phyloP scores from a whole-genome alignment of 2,113 vertebrate species.

The Alouatta palliata region DNA sequence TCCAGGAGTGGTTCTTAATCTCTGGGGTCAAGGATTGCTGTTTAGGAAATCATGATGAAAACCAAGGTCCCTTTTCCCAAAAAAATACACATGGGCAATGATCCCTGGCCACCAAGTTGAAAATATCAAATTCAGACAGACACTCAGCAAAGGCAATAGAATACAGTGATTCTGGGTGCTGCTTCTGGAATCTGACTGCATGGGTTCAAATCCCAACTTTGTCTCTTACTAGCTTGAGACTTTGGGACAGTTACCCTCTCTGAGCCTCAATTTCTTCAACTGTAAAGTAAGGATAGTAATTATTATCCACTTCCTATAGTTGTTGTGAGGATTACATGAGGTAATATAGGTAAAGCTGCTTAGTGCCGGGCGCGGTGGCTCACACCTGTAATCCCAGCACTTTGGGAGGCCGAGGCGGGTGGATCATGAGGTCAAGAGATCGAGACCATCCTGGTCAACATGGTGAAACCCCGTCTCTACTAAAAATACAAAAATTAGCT shows the following conservation, averaged over 20 bases:
- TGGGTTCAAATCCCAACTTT: constrained; percentile 38
- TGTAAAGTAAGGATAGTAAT: constrained; percentile 31
- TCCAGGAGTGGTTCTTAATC: background rate
- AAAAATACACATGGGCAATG: constrained; percentile 25
- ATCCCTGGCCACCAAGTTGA: background rate
- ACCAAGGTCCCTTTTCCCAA: constrained; percentile 4
- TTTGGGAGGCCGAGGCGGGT: too few relatives aligned
- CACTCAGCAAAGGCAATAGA: constrained; percentile 8
- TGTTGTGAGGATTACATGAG: background rate
- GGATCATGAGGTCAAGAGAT: too few relatives aligned
- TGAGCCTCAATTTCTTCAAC: constrained; percentile 8
- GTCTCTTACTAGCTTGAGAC: background rate
- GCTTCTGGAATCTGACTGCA: background rate
- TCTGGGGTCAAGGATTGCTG: constrained; percentile 3
- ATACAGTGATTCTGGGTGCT: background rate
- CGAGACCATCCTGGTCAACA: too few relatives aligned
- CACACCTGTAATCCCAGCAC: too few relatives aligned
- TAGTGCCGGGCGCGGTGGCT: too few relatives aligned
- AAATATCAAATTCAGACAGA: constrained; percentile 10
- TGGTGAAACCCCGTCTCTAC: too few relatives aligned
- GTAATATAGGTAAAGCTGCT: background rate
- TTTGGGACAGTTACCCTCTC: background rate
- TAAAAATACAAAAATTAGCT: too few relatives aligned
- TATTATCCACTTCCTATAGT: background rate
- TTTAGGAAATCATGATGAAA: constrained; percentile 53